A percentile compares a stretch with the other conserved stretches of the same genome.
Evolutionary conservation across 2,888 invertebrate species (phyloP).

Genomic region (Euzophera pinguis): DNA sequence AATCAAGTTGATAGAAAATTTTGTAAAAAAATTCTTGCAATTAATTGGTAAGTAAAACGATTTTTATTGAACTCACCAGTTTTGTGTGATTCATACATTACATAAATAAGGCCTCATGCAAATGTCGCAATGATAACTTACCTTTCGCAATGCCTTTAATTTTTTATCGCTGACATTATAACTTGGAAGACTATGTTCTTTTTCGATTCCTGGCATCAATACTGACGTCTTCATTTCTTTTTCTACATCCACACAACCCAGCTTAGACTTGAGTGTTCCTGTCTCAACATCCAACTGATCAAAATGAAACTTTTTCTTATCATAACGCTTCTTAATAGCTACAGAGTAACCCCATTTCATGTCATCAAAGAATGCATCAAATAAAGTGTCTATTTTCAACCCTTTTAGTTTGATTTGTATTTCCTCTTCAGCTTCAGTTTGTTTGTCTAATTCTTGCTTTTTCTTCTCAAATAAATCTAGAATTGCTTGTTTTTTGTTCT

Average conservation of each 20-base stretch:
- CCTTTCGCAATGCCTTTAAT: slow-evolving; percentile 79
- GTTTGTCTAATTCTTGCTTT: slow-evolving; percentile 53
- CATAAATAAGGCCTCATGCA: too few species aligned
- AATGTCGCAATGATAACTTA: too few species aligned
- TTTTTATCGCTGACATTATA: slow-evolving; percentile 79
- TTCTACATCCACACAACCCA: slow-evolving; percentile 68
- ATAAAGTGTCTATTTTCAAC: slow-evolving; percentile 51
- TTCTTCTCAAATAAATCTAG: slow-evolving; percentile 56
- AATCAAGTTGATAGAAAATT: too few species aligned
- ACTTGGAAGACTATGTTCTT: slow-evolving; percentile 79
- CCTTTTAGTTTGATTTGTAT: slow-evolving; percentile 49
- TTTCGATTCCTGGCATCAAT: slow-evolving; percentile 83
- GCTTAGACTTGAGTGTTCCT: slow-evolving; percentile 60
- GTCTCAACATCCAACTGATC: slow-evolving; percentile 58
- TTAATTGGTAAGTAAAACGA: too few species aligned
- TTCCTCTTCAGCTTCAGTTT: slow-evolving; percentile 45
- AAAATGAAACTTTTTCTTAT: slow-evolving; percentile 54
- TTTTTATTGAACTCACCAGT: too few species aligned
- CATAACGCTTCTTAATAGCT: slow-evolving; percentile 43
- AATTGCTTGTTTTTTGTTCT: slow-evolving; percentile 47
- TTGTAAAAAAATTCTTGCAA: too few species aligned
- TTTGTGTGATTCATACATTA: too few species aligned
- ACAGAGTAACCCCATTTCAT: slow-evolving; percentile 62
- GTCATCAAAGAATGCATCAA: slow-evolving; percentile 63
- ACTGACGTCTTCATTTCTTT: slow-evolving; percentile 82